These are phyloP conservation scores for Pocota personata DNA, from an alignment of 2,888 invertebrate species.

Conservation along the genomic window DNA sequence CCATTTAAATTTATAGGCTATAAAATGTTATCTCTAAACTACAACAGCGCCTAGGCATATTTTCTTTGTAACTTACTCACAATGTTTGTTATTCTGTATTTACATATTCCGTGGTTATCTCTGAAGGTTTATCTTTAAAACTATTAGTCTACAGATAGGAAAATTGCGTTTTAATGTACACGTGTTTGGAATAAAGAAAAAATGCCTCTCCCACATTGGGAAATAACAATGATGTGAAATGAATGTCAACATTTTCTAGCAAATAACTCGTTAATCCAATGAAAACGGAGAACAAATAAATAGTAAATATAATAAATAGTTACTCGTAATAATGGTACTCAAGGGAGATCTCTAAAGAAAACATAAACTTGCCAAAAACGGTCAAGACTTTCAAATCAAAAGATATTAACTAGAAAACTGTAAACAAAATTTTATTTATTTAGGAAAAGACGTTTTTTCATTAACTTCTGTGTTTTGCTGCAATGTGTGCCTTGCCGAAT, in stretches of 20 bases:
- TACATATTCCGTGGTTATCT: conserved; percentile 1
- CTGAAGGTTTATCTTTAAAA: conserved; percentile 8
- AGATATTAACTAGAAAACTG: too few species aligned
- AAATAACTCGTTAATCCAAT: neutral
- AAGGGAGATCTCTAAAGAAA: neutral
- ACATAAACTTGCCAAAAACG: neutral
- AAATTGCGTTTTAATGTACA: neutral
- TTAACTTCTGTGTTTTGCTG: too few species aligned
- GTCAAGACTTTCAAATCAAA: neutral
- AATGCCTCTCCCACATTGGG: neutral
- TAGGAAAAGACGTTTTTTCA: too few species aligned
- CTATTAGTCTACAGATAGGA: neutral
- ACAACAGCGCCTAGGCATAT: neutral
- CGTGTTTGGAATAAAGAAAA: neutral
- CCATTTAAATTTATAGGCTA: neutral
- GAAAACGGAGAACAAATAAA: neutral
- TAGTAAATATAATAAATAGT: neutral
- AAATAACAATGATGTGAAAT: neutral
- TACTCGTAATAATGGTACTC: neutral
- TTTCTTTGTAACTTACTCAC: neutral
- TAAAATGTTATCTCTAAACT: neutral
- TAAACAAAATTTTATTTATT: too few species aligned
- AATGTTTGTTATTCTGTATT: neutral
- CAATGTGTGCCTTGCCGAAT: too few species aligned
- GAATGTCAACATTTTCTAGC: neutral